These are phyloP conservation scores for Puma concolor DNA, from an alignment of 2,113 vertebrate species.

Conservation along the genomic window DNA sequence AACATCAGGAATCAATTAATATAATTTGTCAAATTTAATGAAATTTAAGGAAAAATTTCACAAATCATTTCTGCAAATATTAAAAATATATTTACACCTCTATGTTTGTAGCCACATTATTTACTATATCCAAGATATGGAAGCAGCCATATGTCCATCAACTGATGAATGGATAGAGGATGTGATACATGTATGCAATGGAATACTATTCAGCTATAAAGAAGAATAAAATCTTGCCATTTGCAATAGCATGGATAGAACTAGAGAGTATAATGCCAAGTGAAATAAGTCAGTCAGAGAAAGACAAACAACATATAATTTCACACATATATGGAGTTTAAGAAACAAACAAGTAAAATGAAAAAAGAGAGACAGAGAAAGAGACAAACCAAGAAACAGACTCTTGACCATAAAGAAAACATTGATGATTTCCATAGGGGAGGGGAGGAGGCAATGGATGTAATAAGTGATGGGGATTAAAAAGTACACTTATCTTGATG, in stretches of 20 bases:
- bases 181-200: neutral
- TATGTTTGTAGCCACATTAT: neutral
- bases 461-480: neutral
- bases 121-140: neutral
- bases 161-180: neutral
- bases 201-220: neutral
- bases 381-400: neutral
- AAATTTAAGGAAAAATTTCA: neutral
- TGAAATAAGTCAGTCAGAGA: neutral
- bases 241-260: neutral
- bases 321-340: neutral
- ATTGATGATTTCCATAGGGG: neutral
- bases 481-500: neutral
- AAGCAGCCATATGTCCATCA: neutral
- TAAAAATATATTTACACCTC: neutral
- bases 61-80: neutral
- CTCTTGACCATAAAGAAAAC: neutral
- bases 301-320: neutral
- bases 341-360: neutral
- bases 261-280: neutral
- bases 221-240: neutral
- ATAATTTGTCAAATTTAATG: neutral
- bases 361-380: neutral
- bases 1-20: neutral
- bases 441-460: neutral